Conservation (phyloP, 2,797 vertebrate species). For the Danio albolineatus region DNA sequence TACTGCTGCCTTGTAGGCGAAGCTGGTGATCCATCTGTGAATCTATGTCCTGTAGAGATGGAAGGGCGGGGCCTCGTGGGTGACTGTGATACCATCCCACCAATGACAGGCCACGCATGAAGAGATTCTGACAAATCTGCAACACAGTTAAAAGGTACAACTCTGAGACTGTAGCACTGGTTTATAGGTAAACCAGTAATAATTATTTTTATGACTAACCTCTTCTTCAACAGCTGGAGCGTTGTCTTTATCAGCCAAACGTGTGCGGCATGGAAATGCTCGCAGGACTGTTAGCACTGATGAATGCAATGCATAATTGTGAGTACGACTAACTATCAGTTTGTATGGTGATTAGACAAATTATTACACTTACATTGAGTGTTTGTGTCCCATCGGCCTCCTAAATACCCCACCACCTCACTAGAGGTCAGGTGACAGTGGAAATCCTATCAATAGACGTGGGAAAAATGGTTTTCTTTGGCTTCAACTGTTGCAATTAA, state of each 20-base stretch:
- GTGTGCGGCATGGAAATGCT: slow-evolving; percentile 92
- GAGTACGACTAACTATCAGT: neutral
- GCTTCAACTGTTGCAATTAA: neutral
- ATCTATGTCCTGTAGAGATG: slow-evolving; percentile 94
- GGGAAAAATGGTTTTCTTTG: neutral
- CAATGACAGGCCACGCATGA: slow-evolving; percentile 91
- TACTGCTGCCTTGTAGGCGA: slow-evolving; percentile 91
- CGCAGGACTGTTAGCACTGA: slow-evolving; percentile 91
- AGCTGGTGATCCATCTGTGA: slow-evolving; percentile 97
- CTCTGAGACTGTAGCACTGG: neutral
- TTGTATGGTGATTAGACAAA: neutral
- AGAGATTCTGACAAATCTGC: slow-evolving; percentile 95
- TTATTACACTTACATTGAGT: slow-evolving; percentile 84
- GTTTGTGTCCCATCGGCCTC: slow-evolving; percentile 94
- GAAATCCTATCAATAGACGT: slow-evolving; percentile 84
- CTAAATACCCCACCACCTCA: slow-evolving; percentile 95
- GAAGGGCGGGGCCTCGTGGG: slow-evolving; percentile 88
- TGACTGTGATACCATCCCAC: slow-evolving; percentile 99
- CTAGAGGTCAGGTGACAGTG: slow-evolving; percentile 95
- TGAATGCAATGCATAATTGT: neutral
- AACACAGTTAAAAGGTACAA: neutral
- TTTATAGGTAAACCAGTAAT: neutral
- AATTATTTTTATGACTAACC: slow-evolving; percentile 72
- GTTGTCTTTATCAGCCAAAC: slow-evolving; percentile 84
- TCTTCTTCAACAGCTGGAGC: slow-evolving; percentile 90